Evolutionary conservation across 1,140 invertebrate species (phyloP).

Genomic region (Drosophila tristis): DNA sequence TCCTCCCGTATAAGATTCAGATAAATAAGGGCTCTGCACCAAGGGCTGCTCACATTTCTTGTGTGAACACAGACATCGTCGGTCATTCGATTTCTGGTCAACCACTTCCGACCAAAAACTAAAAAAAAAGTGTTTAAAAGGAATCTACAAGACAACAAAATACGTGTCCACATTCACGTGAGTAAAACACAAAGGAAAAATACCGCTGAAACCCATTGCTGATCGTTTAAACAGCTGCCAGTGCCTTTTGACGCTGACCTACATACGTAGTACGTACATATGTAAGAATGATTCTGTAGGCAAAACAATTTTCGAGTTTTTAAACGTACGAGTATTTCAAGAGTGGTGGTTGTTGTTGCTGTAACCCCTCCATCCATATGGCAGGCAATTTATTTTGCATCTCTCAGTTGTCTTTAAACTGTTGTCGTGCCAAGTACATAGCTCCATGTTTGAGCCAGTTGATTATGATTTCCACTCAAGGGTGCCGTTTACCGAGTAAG

Average conservation of each 20-base stretch:
- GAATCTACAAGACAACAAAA: too few species aligned
- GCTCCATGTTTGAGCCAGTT: slow-evolving; percentile 9
- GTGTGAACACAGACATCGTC: slow-evolving; percentile 15
- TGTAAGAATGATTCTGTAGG: background rate
- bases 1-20: background rate
- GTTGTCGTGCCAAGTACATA: slow-evolving; percentile 9
- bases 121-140: too few species aligned
- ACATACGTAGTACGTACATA: background rate
- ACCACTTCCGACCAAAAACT: background rate
- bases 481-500: slow-evolving; percentile 34
- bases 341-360: too few species aligned
- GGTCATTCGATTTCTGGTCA: slow-evolving; percentile 20
- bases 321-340: background rate
- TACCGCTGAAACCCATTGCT: background rate
- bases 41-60: slow-evolving; percentile 20
- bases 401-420: slow-evolving; percentile 20
- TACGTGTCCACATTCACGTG: slow-evolving; percentile 26
- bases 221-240: slow-evolving; percentile 45
- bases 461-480: slow-evolving; percentile 26
- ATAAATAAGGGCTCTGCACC: slow-evolving; percentile 40
- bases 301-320: background rate
- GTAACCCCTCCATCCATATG: too few species aligned
- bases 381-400: background rate
- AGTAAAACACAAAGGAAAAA: slow-evolving; percentile 7
- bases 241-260: slow-evolving; percentile 30